Evolutionary conservation across 1,140 invertebrate species (phyloP).

Genomic region (Cylas formicarius): DNA sequence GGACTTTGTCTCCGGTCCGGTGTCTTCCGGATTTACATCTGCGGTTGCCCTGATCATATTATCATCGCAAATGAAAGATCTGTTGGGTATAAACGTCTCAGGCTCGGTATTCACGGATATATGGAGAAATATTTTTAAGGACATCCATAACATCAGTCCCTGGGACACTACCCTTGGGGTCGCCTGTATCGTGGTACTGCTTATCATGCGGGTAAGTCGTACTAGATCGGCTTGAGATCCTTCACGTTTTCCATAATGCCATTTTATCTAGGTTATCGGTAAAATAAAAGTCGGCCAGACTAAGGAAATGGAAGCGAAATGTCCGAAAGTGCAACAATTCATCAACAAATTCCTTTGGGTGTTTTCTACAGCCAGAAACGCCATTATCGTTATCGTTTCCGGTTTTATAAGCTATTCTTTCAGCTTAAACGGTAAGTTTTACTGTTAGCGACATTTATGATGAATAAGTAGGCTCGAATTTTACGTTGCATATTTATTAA

Average conservation of each 20-base stretch:
- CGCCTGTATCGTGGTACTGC: slow-evolving; percentile 60
- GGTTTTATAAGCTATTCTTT: slow-evolving; percentile 51
- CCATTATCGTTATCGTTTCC: slow-evolving; percentile 64
- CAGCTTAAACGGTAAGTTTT: slow-evolving; percentile 26
- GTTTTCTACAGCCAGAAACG: slow-evolving; percentile 66
- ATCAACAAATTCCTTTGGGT: slow-evolving; percentile 56
- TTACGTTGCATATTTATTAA: neutral
- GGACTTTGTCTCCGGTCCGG: slow-evolving; percentile 88
- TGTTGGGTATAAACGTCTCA: slow-evolving; percentile 71
- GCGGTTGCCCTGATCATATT: slow-evolving; percentile 88
- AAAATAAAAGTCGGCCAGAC: slow-evolving; percentile 48
- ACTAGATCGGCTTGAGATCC: too few species aligned
- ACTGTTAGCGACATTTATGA: slow-evolving; percentile 21
- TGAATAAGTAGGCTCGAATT: neutral
- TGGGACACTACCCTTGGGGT: slow-evolving; percentile 66
- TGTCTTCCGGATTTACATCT: slow-evolving; percentile 88
- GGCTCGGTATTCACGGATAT: slow-evolving; percentile 68
- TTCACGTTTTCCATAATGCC: neutral
- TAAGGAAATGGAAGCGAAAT: slow-evolving; percentile 45
- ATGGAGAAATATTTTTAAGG: slow-evolving; percentile 57
- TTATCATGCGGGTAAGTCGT: slow-evolving; percentile 58
- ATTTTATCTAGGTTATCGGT: slow-evolving; percentile 46
- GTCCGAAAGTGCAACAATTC: slow-evolving; percentile 43
- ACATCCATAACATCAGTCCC: slow-evolving; percentile 52
- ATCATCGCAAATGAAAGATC: slow-evolving; percentile 78